A percentile compares a stretch with the other conserved stretches of the same genome.
phyloP scores from a whole-genome alignment of 1,140 invertebrate genomes.

The Neodiprion pinetum region DNA sequence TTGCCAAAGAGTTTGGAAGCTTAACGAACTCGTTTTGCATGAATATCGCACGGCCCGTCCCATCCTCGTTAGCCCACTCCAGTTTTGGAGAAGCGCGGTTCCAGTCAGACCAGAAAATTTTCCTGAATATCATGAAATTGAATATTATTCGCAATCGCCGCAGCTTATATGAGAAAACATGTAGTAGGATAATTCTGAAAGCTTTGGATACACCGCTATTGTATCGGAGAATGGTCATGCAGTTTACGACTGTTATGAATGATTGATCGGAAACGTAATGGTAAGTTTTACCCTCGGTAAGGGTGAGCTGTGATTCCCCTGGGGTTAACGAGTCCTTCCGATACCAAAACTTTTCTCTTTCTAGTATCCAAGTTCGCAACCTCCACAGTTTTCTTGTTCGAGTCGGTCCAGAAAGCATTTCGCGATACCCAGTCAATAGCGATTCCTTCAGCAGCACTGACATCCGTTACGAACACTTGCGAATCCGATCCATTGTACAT shows the following conservation, averaged over 20 bases:
- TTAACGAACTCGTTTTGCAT: conserved; percentile 68
- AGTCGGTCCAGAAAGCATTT: conserved; percentile 97
- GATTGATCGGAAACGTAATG: conserved; percentile 11
- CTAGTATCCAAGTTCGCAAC: conserved; percentile 86
- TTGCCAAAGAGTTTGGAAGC: conserved; percentile 83
- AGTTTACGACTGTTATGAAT: background rate
- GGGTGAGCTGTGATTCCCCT: conserved; percentile 95
- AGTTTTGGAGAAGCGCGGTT: conserved; percentile 90
- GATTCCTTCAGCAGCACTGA: conserved; percentile 91
- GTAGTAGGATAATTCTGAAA: conserved; percentile 20
- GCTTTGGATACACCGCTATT: background rate
- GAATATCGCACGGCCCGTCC: conserved; percentile 78
- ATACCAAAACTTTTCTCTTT: conserved; percentile 78
- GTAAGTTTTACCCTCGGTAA: conserved; percentile 73
- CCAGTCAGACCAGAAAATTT: conserved; percentile 99
- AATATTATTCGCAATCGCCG: background rate
- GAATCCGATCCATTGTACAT: conserved; percentile 52
- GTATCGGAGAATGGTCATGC: too few species aligned
- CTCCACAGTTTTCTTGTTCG: conserved; percentile 86
- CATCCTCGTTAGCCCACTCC: conserved; percentile 93
- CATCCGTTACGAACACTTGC: conserved; percentile 64
- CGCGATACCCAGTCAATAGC: conserved; percentile 91
- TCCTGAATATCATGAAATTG: conserved; percentile 64
- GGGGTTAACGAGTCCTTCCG: conserved; percentile 84
- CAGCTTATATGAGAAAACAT: conserved; percentile 27